Evolutionary conservation across 2,797 vertebrate species (phyloP), one percentile per base, ranked within the genome.

Genomic region (Petrocephalus schoutedeni): DNA sequence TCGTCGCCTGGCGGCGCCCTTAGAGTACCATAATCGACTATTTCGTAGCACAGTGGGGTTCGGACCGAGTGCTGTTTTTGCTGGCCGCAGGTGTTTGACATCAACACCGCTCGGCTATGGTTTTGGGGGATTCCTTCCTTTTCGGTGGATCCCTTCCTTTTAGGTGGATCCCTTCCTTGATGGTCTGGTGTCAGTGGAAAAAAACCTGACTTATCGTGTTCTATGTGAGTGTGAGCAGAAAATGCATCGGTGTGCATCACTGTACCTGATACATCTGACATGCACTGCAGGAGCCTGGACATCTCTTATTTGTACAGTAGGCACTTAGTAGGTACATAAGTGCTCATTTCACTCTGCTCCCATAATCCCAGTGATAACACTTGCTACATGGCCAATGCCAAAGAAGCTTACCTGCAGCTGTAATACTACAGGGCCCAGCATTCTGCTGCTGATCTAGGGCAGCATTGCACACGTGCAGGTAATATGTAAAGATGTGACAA

Each of bases 311-410:
- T 54, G 82, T 7, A 28, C 28, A 28, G 28, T 28, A 28, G 49
- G 23, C 4, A 19, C 49, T n/a, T 82, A 32, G 77, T n/a, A 82
- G 49, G 41, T 49, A 56, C 41, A 45, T 19, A 45, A 74, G 36
- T 74, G 71, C 36, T 74, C 71, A 23, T 84, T 54, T 32, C 51
- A 32, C 54, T 53, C 82, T 84, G 82, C 21, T 23, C 21, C 53
- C 3, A 14, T 85, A 85, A 85, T 54, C 56, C 53, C 53, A 85
- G n/a, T 85, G 82, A 85, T 85, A 54, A 85, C 41, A 45, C 71
- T 77, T 45, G 28, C 71, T 28, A 45, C 71, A 77, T n/a, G 41
- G 71, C 14, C 41, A 45, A 28, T 77, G 7, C 28, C 64, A 32
- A 71, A 71, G 64, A 36, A 36, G 64, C 19, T 77, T 77, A 77